Conservation (phyloP, 1,140 invertebrate genomes). For the Tribolium castaneum region DNA sequence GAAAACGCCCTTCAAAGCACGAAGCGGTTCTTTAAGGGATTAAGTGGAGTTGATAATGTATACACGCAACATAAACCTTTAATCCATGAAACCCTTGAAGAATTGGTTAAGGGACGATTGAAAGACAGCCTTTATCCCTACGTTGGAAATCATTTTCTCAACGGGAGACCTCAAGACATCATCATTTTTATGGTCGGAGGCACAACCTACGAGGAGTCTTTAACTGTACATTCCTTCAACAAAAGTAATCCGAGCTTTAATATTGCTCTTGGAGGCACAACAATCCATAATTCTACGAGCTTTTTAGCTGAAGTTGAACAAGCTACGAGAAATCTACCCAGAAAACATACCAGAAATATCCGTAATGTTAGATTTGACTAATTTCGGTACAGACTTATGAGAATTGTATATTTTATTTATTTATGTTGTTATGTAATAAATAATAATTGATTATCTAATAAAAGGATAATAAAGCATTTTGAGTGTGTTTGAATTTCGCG, state of each 20-base stretch:
- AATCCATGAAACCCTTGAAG: constrained; percentile 87
- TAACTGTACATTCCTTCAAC: constrained; percentile 86
- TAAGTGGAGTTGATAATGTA: constrained; percentile 96
- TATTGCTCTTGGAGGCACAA: constrained; percentile 90
- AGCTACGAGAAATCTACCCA: constrained; percentile 61
- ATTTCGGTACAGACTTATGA: neutral
- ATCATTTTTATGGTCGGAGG: constrained; percentile 97
- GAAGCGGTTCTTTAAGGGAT: constrained; percentile 89
- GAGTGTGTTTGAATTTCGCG: no score
- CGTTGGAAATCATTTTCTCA: constrained; percentile 71
- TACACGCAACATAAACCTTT: constrained; percentile 95
- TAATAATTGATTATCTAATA: neutral
- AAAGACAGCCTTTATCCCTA: constrained; percentile 86
- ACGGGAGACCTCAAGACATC: constrained; percentile 82
- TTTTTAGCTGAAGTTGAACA: constrained; percentile 80
- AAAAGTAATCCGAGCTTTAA: constrained; percentile 78
- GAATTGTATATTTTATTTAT: constrained; percentile 20
- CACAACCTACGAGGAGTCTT: constrained; percentile 96
- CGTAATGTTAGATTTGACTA: constrained; percentile 50
- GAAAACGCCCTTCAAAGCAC: constrained; percentile 92
- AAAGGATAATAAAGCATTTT: neutral
- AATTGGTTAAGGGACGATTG: constrained; percentile 88
- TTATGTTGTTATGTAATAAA: neutral
- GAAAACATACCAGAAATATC: constrained; percentile 52
- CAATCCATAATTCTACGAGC: constrained; percentile 88